A percentile compares a stretch with the other conserved stretches of the same genome.
Evolutionary conservation across 2,888 invertebrate species (phyloP).

Genomic region (Dasypogon diadema): DNA sequence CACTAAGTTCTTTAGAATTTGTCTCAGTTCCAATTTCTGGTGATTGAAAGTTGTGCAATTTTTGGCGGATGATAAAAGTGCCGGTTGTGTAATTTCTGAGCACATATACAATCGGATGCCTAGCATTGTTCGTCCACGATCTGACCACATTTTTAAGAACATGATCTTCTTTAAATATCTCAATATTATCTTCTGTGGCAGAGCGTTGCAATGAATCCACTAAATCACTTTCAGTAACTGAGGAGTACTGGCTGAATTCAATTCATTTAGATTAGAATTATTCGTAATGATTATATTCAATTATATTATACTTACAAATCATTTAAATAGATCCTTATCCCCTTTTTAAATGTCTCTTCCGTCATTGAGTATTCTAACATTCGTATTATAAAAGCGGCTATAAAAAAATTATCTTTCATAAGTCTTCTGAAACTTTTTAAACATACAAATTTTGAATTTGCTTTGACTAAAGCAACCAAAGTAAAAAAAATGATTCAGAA

Average conservation of each 20-base stretch:
- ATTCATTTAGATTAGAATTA: not conserved
- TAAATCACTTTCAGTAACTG: not conserved
- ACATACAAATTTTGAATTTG: too few species aligned
- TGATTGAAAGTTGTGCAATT: too few species aligned
- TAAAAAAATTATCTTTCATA: too few species aligned
- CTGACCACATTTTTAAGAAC: slow-evolving; percentile 63
- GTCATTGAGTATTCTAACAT: slow-evolving; percentile 6
- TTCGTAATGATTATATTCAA: too few species aligned
- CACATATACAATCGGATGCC: slow-evolving; percentile 71
- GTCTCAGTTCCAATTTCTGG: too few species aligned
- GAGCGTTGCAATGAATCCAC: slow-evolving; percentile 61
- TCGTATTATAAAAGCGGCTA: slow-evolving; percentile 2
- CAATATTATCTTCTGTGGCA: slow-evolving; percentile 63
- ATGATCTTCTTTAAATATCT: slow-evolving; percentile 61
- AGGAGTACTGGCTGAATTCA: not conserved
- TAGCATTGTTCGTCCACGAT: slow-evolving; percentile 72
- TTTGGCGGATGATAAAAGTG: not conserved
- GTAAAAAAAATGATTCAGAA: too few species aligned
- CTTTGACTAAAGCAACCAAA: too few species aligned
- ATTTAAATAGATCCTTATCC: not conserved
- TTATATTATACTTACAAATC: too few species aligned
- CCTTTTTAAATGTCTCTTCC: not conserved
- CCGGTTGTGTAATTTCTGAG: slow-evolving; percentile 60
- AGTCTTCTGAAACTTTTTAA: too few species aligned
- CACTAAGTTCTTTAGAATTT: not conserved